phyloP scores from a whole-genome alignment of 2,113 vertebrate species.

The Prunella fulvescens region DNA sequence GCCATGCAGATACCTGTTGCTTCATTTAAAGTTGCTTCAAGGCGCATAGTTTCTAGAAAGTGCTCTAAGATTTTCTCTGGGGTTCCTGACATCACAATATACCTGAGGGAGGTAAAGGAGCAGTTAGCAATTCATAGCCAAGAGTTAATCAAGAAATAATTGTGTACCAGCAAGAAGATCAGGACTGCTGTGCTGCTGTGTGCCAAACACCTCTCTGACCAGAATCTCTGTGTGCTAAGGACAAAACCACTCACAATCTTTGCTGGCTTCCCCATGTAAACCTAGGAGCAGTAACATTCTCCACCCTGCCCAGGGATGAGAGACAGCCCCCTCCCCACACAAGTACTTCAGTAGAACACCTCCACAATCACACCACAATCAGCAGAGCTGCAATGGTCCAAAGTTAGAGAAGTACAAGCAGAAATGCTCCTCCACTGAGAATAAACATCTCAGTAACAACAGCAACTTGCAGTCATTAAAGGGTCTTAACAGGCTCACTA shows the following conservation, averaged over 20 bases:
- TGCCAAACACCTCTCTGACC: neutral
- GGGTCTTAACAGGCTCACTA: neutral
- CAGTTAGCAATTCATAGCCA: constrained; percentile 20
- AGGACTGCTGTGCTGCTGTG: neutral
- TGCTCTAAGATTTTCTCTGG: constrained; percentile 99
- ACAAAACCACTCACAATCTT: neutral
- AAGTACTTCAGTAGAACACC: neutral
- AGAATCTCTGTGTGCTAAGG: neutral
- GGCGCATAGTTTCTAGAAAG: constrained; percentile 94
- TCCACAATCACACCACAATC: neutral
- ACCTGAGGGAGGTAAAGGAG: constrained; percentile 74
- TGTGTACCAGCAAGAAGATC: neutral
- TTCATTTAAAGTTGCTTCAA: constrained; percentile 87
- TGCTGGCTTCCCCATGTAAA: neutral
- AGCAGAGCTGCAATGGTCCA: neutral
- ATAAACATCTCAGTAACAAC: neutral
- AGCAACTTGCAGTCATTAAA: neutral
- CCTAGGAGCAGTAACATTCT: neutral
- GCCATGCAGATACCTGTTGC: constrained; percentile 71
- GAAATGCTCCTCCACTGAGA: neutral
- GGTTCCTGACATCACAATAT: constrained; percentile 97
- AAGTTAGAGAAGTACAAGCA: neutral
- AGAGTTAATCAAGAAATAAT: neutral
- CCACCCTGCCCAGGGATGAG: neutral
- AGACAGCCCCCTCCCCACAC: neutral